phyloP scores from a whole-genome alignment of 1,140 invertebrate genomes.

The Procambarus clarkii region DNA sequence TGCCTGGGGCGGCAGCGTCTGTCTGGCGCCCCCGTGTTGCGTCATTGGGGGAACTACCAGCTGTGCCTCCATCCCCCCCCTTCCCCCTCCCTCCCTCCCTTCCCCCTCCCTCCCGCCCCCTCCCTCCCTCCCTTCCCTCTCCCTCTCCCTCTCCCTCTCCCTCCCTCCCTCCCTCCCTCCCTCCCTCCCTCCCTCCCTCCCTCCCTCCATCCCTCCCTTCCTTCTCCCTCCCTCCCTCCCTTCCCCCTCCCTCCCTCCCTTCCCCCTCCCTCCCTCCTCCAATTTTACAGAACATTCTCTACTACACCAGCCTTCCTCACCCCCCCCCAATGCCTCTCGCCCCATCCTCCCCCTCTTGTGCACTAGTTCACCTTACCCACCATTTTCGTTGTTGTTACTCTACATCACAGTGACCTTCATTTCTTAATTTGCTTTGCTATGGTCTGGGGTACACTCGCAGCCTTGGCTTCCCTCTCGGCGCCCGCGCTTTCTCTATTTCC shows the following conservation, averaged over 20 bases:
- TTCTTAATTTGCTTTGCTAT: too few species aligned
- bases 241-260: background rate
- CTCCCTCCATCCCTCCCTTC: too few species aligned
- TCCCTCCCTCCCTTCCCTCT: background rate
- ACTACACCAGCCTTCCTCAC: background rate
- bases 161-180: background rate
- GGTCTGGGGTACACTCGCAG: too few species aligned
- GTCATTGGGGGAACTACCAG: slow-evolving; percentile 12
- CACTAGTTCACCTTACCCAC: too few species aligned
- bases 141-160: too few species aligned
- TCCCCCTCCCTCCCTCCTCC: background rate
- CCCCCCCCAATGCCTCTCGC: background rate
- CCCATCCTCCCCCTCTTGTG: too few species aligned
- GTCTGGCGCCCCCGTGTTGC: slow-evolving; percentile 30
- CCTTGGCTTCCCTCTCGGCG: too few species aligned
- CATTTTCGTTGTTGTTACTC: too few species aligned
- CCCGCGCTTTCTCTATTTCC: too few species aligned
- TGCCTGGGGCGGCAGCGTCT: background rate
- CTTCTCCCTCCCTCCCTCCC: background rate
- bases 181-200: background rate
- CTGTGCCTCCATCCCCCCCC: background rate
- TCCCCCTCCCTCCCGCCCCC: background rate
- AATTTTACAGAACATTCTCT: background rate
- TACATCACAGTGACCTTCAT: too few species aligned
- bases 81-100: background rate